Evolutionary conservation across 2,888 invertebrate species (phyloP).

Genomic region (Galerucella nymphaeae): DNA sequence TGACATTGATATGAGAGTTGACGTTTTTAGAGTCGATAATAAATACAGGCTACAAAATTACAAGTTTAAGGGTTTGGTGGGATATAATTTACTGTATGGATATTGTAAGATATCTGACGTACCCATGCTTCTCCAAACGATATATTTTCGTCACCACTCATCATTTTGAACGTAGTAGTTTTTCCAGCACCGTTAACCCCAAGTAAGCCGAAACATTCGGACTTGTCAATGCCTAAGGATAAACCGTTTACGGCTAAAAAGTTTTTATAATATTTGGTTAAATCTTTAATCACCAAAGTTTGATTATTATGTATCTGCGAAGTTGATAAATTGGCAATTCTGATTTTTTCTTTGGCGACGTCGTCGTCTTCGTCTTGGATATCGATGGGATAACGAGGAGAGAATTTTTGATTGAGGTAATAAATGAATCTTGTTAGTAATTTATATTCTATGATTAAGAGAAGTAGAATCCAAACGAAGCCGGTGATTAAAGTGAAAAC

Average conservation of each 20-base stretch:
- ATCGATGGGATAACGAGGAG: conserved; percentile 47
- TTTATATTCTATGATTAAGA: conserved; percentile 75
- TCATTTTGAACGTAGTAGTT: conserved; percentile 89
- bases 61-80: no score
- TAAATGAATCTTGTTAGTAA: conserved; percentile 67
- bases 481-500: conserved; percentile 70
- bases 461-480: conserved; percentile 69
- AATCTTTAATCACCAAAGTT: conserved; percentile 71
- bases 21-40: no score
- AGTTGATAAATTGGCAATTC: conserved; percentile 63
- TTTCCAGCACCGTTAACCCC: conserved; percentile 91
- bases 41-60: no score
- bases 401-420: conserved; percentile 45
- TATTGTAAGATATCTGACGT: background rate
- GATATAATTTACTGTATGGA: no score
- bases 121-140: conserved; percentile 79
- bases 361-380: conserved; percentile 65
- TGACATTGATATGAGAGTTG: no score
- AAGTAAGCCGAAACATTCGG: conserved; percentile 84
- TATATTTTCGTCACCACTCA: conserved; percentile 84
- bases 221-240: conserved; percentile 72
- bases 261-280: conserved; percentile 78
- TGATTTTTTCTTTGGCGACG: conserved; percentile 68
- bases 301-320: conserved; percentile 58
- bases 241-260: conserved; percentile 81